Conservation (phyloP, 1,140 invertebrate species). For the Dufourea novaeangliae region DNA sequence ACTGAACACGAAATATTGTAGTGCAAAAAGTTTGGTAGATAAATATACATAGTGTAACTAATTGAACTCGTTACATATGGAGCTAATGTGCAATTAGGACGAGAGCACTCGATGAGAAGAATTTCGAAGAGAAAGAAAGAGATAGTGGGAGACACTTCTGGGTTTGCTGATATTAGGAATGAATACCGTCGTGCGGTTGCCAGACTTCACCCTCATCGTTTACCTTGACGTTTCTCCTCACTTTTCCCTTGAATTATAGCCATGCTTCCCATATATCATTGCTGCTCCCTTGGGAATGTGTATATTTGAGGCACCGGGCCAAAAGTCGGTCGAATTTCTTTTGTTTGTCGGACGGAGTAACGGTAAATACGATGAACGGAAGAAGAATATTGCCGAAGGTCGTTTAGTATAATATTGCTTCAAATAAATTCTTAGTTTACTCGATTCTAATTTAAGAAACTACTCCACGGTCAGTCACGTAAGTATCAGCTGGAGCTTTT, state of each 20-base stretch:
- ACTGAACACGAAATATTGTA: not conserved
- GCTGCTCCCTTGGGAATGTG: constrained; percentile 3
- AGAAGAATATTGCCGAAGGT: too few relatives aligned
- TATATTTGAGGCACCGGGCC: constrained; percentile 14
- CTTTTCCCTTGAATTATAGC: constrained; percentile 35
- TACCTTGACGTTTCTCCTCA: constrained; percentile 29
- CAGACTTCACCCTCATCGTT: constrained; percentile 36
- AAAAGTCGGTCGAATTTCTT: constrained; percentile 18
- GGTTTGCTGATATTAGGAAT: constrained; percentile 41
- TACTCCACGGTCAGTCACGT: too few relatives aligned
- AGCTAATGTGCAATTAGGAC: constrained; percentile 28
- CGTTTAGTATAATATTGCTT: not conserved
- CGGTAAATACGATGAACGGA: not conserved
- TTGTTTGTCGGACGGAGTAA: not conserved
- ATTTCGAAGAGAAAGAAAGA: not conserved
- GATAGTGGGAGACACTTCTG: not conserved
- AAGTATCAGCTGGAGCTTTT: too few relatives aligned
- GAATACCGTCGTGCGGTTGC: constrained; percentile 32
- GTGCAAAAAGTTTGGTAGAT: not conserved
- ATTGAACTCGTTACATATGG: not conserved
- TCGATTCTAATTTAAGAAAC: not conserved
- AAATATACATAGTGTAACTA: not conserved
- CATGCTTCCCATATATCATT: constrained; percentile 5
- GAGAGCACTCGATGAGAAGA: constrained; percentile 9
- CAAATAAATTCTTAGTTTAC: not conserved